These are phyloP conservation scores for zebrafish (Danio rerio) DNA, from an alignment of 2,113 vertebrate genomes.

Conservation along the genomic window DNA sequence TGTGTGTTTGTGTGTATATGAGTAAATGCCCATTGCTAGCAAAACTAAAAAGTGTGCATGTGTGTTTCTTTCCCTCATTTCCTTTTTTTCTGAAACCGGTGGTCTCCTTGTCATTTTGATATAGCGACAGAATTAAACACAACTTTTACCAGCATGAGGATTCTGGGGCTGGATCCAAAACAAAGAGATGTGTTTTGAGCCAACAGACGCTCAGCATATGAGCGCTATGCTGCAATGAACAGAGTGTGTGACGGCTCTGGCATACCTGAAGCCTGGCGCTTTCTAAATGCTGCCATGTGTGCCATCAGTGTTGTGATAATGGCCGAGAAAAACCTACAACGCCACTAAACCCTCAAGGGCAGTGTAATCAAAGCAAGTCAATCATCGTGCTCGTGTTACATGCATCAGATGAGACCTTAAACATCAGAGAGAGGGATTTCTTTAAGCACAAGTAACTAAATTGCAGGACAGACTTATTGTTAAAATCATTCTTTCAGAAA, in stretches of 20 bases:
- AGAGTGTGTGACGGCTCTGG: conserved; percentile 47
- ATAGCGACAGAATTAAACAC: conserved; percentile 84
- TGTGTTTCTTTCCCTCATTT: conserved; percentile 30
- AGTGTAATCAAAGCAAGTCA: conserved; percentile 30
- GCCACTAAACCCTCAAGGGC: conserved; percentile 44
- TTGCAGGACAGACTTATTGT: not conserved
- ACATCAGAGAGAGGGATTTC: not conserved
- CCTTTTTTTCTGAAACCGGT: conserved; percentile 76
- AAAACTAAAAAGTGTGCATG: conserved; percentile 7
- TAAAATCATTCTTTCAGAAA: not conserved
- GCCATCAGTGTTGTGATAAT: conserved; percentile 51
- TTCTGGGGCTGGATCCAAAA: conserved; percentile 69
- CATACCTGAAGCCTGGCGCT: conserved; percentile 44
- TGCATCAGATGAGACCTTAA: not conserved
- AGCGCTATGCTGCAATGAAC: conserved; percentile 42
- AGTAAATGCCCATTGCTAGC: conserved; percentile 20
- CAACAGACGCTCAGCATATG: conserved; percentile 61
- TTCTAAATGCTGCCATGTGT: conserved; percentile 50
- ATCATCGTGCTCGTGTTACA: conserved; percentile 39
- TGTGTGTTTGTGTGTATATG: conserved; percentile 47
- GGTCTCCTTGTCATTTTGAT: conserved; percentile 82
- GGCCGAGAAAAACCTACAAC: conserved; percentile 13
- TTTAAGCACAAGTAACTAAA: not conserved
- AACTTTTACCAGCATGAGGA: conserved; percentile 73
- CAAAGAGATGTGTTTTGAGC: conserved; percentile 57